A percentile compares a stretch with the other conserved stretches of the same genome.
Evolutionary conservation across 2,113 vertebrate species (phyloP).

Genomic region (Sigmodon hispidus): DNA sequence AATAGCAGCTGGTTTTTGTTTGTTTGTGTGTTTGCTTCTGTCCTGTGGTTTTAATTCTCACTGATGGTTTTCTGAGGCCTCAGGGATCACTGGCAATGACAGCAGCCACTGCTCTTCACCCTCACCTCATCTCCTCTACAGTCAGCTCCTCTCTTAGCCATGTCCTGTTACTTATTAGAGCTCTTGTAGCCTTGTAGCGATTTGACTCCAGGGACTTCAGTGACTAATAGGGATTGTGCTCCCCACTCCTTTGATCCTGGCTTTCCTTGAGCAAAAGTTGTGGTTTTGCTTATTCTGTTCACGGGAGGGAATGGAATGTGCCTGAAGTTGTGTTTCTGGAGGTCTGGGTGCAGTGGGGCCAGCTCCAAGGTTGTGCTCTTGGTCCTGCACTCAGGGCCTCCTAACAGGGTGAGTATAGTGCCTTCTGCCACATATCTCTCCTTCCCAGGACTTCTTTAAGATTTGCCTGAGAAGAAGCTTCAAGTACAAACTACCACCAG

Average conservation of each 20-base stretch:
- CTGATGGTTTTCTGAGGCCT: background rate
- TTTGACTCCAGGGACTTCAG: slow-evolving; percentile 13
- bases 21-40: background rate
- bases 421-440: background rate
- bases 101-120: background rate
- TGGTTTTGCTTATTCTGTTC: slow-evolving; percentile 44
- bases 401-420: background rate
- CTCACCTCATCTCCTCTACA: background rate
- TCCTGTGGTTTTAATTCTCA: slow-evolving; percentile 33
- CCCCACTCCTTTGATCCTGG: background rate
- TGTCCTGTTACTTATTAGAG: background rate
- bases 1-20: background rate
- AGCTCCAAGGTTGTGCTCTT: background rate
- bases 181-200: background rate
- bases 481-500: background rate
- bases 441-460: background rate
- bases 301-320: slow-evolving; percentile 4
- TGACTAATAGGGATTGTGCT: background rate
- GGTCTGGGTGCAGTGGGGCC: background rate
- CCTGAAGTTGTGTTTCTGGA: background rate
- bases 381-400: background rate
- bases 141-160: background rate
- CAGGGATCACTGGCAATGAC: background rate
- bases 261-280: slow-evolving; percentile 7
- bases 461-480: background rate